phyloP scores from a whole-genome alignment of 2,797 vertebrate species.

The Aldrovandia affinis region DNA sequence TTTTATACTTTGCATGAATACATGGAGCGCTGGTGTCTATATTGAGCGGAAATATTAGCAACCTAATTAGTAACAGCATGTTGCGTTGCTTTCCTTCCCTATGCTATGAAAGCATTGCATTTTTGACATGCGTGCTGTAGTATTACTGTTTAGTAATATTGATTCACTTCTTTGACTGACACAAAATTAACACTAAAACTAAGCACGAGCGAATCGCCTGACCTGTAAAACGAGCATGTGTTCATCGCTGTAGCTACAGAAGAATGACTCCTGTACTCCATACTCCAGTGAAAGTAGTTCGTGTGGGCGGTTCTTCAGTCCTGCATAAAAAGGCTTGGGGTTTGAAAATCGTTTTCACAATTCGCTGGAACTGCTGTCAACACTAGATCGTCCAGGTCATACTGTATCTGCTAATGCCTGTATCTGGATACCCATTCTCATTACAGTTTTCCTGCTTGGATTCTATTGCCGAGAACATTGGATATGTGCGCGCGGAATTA shows the following conservation, averaged over 20 bases:
- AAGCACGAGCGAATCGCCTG: neutral
- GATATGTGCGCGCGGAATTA: constrained; percentile 83
- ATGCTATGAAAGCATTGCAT: neutral
- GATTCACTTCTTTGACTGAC: neutral
- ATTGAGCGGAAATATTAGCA: neutral
- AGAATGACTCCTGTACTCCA: constrained; percentile 12
- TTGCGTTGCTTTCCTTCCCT: neutral
- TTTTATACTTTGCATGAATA: neutral
- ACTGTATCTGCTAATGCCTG: constrained; percentile 41
- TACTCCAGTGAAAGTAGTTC: constrained; percentile 19
- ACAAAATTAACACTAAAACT: neutral
- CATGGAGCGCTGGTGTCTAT: neutral
- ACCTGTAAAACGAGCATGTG: neutral
- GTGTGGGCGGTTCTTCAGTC: constrained; percentile 47
- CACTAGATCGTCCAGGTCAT: constrained; percentile 10
- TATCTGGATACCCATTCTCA: constrained; percentile 51
- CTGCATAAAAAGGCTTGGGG: constrained; percentile 48
- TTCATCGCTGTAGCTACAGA: neutral
- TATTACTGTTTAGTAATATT: neutral
- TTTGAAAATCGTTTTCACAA: constrained; percentile 3
- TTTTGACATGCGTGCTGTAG: neutral
- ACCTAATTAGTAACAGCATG: neutral
- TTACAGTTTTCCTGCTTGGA: constrained; percentile 58
- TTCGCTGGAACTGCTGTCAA: constrained; percentile 9
- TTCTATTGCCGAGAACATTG: constrained; percentile 69